A percentile compares a stretch with the other conserved stretches of the same genome.
Conservation (phyloP, 2,113 vertebrate genomes). For the Pseudorhombus dupliciocellatus region DNA sequence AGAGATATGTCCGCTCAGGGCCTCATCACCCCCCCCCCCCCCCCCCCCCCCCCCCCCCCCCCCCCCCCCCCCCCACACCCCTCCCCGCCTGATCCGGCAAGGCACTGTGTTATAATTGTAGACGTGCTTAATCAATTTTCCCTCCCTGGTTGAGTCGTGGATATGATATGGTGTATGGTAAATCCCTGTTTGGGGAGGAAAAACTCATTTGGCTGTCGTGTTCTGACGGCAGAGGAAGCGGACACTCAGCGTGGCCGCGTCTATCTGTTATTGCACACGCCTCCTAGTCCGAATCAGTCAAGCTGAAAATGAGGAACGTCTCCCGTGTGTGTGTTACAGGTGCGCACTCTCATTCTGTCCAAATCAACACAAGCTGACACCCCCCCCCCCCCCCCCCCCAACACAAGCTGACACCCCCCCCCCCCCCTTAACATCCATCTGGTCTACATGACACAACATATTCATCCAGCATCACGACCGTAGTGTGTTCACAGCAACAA, state of each 20-base stretch:
- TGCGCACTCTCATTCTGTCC: background rate
- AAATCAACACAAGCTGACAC: too few relatives aligned
- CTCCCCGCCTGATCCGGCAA: slow-evolving; percentile 42
- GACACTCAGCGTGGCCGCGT: background rate
- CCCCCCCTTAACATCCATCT: slow-evolving; percentile 48
- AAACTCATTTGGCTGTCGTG: background rate
- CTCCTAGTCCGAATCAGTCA: slow-evolving; percentile 17
- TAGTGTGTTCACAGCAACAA: slow-evolving; percentile 21
- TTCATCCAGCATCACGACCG: slow-evolving; percentile 28
- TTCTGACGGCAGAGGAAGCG: slow-evolving; percentile 9
- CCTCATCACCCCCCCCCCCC: slow-evolving; percentile 41
- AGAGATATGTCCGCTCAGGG: slow-evolving; percentile 20
- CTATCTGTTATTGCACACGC: background rate
- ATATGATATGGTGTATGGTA: too few relatives aligned
- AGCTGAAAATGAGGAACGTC: slow-evolving; percentile 34
- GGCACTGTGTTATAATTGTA: slow-evolving; percentile 28
- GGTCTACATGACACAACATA: slow-evolving; percentile 30
- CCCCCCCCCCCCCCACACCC: slow-evolving; percentile 41
- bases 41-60: slow-evolving; percentile 38
- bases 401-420: too few relatives aligned
- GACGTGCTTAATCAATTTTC: slow-evolving; percentile 62
- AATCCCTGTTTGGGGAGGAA: slow-evolving; percentile 11
- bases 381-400: slow-evolving; percentile 8
- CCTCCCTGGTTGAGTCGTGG: slow-evolving; percentile 36
- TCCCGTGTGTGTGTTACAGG: slow-evolving; percentile 30